Percentiles rank a stretch among this genome's conserved stretches.
Conservation (phyloP, 2,113 vertebrate species). For the Pterocles burchelli region DNA sequence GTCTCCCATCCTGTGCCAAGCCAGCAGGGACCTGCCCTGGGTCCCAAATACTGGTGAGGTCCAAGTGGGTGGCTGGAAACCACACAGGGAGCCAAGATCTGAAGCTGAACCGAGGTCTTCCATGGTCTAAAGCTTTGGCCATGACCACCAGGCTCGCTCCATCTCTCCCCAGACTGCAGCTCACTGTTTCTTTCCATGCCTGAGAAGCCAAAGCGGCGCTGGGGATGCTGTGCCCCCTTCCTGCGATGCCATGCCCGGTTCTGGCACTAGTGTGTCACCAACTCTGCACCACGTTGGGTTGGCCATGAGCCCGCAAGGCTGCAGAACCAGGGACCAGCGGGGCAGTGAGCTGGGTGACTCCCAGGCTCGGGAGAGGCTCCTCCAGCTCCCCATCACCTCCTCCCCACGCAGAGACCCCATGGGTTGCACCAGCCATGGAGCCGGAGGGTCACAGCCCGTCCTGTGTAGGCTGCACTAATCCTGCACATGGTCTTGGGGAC, state of each 20-base stretch:
- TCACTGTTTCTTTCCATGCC: fast-evolving
- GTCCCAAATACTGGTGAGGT: background rate
- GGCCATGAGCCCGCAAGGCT: fast-evolving
- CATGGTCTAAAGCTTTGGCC: background rate
- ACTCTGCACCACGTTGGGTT: fast-evolving
- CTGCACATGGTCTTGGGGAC: fast-evolving
- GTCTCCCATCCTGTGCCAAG: background rate
- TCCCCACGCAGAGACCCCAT: fast-evolving
- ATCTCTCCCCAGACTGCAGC: too few relatives aligned
- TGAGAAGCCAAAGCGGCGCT: background rate
- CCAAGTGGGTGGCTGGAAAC: background rate
- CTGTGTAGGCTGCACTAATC: background rate
- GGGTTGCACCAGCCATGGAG: background rate
- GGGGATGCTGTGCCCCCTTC: background rate
- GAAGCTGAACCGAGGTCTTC: background rate
- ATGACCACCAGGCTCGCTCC: background rate
- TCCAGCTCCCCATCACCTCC: background rate
- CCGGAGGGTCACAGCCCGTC: background rate
- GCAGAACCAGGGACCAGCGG: background rate
- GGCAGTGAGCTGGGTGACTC: background rate
- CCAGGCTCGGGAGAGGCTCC: background rate
- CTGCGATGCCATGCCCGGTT: background rate
- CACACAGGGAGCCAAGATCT: background rate
- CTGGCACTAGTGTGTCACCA: fast-evolving
- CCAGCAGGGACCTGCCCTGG: background rate